A percentile compares a stretch with the other conserved stretches of the same genome.
These are phyloP conservation scores for Xestobium rufovillosum DNA, from an alignment of 2,888 invertebrate genomes.

Conservation along the genomic window DNA sequence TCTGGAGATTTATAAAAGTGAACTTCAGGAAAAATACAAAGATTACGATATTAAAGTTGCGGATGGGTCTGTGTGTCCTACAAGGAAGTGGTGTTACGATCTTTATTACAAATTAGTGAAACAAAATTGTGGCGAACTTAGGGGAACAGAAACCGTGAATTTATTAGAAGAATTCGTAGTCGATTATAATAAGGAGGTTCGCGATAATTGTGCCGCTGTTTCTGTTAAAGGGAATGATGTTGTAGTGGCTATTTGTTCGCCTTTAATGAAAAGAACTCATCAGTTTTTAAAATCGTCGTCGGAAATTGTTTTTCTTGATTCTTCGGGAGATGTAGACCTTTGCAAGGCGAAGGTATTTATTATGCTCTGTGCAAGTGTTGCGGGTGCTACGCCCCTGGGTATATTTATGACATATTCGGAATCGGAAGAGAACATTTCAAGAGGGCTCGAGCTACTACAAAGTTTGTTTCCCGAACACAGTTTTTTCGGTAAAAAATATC, in stretches of 20 bases:
- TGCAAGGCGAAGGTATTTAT: slow-evolving; percentile 1
- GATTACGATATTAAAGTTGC: slow-evolving; percentile 4
- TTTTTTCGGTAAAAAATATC: slow-evolving; percentile 5
- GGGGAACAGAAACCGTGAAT: slow-evolving; percentile 3
- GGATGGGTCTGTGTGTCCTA: slow-evolving; percentile 5
- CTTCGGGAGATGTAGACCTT: slow-evolving; percentile 4
- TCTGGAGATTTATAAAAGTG: slow-evolving; percentile 4
- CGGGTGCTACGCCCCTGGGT: not conserved
- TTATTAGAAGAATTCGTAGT: not conserved
- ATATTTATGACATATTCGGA: slow-evolving; percentile 6
- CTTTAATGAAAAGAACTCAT: slow-evolving; percentile 7
- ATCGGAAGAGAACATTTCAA: slow-evolving; percentile 1
- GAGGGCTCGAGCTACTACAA: slow-evolving; percentile 3
- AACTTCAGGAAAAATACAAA: slow-evolving; percentile 6
- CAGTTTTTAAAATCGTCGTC: slow-evolving; percentile 2
- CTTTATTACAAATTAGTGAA: slow-evolving; percentile 6
- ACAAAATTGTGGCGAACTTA: slow-evolving; percentile 4
- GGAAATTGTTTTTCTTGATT: slow-evolving; percentile 7
- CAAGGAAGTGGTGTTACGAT: slow-evolving; percentile 5
- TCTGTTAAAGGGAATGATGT: too few relatives aligned
- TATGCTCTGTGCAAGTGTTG: not conserved
- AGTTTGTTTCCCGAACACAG: not conserved
- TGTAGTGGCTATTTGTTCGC: slow-evolving; percentile 4
- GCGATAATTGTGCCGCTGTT: too few relatives aligned
- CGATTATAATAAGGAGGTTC: too few relatives aligned